Evolutionary conservation across 2,888 invertebrate species (phyloP), one percentile per base, ranked within the genome.

Genomic region (Volucella bombylans): DNA sequence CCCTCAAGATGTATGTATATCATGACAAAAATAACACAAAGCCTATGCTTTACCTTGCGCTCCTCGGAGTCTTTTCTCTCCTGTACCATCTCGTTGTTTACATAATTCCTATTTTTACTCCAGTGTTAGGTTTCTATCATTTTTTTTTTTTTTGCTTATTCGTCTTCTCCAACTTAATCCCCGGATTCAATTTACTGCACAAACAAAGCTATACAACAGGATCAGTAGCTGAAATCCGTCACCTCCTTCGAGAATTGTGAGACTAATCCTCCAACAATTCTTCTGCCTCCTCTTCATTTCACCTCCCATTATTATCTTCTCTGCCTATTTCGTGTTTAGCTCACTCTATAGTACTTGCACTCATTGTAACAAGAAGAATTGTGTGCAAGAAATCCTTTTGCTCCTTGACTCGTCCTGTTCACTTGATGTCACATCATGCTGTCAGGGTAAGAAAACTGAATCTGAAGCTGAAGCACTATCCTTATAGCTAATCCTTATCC

Each of bases 331-430:
- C 57, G 10, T 69, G 67, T 67, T 68, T 47, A 50, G 55, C 50
- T 31, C 69, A 49, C n/a, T 15, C 15, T 38, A 39, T 45, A 45
- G 71, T 74, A 83, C 80, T 85, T 80, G 83, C 67, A 55, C 71
- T 85, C 52, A 77, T 76, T 81, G 61, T 72, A 14, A 23, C 23
- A 23, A 80, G 67, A 57, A 47, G 69, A 57, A 55, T 74, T 76
- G 71, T 72, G 85, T 81, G 72, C 67, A 68, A 82, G 71, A 76
- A 80, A 85, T 77, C 81, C 81, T 68, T 76, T 81, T 85, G 85
- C 85, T 85, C 80, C 85, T 85, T 85, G 85, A 85, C 85, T 85
- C 77, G 85, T 81, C 81, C 81, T 72, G 80, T 85, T 85, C 85
- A 77, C 74, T 83, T 83, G 65, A 74, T 80, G 80, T 80, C 83